phyloP scores from a whole-genome alignment of 2,797 vertebrate genomes.

The Muraenolepis orangiensis region DNA sequence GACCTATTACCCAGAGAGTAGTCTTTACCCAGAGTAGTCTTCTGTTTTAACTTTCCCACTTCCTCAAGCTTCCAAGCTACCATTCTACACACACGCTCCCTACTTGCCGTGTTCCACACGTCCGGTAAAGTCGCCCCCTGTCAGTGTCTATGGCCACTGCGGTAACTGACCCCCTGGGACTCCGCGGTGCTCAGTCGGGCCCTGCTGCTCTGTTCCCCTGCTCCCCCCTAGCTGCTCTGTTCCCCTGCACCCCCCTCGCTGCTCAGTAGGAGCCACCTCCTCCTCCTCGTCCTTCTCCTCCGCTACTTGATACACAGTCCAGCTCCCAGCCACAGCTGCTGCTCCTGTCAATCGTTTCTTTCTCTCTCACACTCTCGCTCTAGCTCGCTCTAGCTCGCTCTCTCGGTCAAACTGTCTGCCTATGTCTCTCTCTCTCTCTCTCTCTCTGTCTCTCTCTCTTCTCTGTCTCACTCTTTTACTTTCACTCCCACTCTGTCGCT shows the following conservation, averaged over 20 bases:
- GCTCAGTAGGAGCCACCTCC: not conserved
- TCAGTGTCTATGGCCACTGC: constrained; percentile 7
- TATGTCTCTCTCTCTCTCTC: constrained; percentile 1
- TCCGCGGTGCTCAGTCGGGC: constrained; percentile 23
- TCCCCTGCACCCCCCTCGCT: no score
- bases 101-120: no score
- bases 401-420: not conserved
- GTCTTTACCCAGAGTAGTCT: not conserved
- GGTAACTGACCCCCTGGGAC: constrained; percentile 26
- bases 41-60: not conserved
- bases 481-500: constrained; percentile 30
- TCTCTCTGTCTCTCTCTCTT: constrained; percentile 16
- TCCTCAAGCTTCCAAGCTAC: no score
- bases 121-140: no score
- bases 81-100: no score
- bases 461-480: constrained; percentile 7
- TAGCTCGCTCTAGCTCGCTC: no score
- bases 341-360: constrained; percentile 56
- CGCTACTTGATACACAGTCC: constrained; percentile 57
- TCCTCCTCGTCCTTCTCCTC: constrained; percentile 48
- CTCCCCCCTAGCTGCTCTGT: constrained; percentile 10
- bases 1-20: no score
- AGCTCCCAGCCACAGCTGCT: constrained; percentile 53
- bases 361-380: constrained; percentile 3
- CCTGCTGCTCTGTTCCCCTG: constrained; percentile 30